Percentiles rank a stretch among this genome's conserved stretches.
These are phyloP conservation scores for Solea solea DNA, from an alignment of 2,113 vertebrate species.

Conservation along the genomic window DNA sequence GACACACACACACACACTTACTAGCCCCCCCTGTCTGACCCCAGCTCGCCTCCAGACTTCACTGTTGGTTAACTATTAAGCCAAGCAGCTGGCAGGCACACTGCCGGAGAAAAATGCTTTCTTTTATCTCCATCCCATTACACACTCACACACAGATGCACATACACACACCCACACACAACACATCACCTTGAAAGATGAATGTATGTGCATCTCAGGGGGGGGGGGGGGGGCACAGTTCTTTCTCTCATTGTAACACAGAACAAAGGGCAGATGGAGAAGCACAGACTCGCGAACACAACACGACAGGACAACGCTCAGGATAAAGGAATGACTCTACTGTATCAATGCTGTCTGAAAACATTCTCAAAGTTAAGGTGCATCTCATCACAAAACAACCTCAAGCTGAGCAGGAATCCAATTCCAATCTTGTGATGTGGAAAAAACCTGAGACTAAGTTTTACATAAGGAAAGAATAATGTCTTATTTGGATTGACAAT, in stretches of 20 bases:
- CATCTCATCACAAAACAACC: not conserved
- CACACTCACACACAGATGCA: slow-evolving; percentile 26
- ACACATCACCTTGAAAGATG: slow-evolving; percentile 63
- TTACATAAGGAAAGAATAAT: too few relatives aligned
- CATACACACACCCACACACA: slow-evolving; percentile 22
- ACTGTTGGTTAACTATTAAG: slow-evolving; percentile 82
- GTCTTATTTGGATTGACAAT: not conserved
- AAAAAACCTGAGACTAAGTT: not conserved
- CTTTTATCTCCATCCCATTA: slow-evolving; percentile 50
- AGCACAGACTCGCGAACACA: slow-evolving; percentile 18
- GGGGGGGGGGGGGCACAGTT: slow-evolving; percentile 19
- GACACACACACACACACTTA: slow-evolving; percentile 43
- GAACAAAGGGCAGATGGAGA: slow-evolving; percentile 75
- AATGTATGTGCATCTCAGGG: slow-evolving; percentile 33
- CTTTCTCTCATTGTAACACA: slow-evolving; percentile 63
- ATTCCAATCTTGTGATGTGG: too few relatives aligned
- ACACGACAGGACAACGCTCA: not conserved
- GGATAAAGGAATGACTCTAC: slow-evolving; percentile 3
- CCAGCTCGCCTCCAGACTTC: slow-evolving; percentile 64
- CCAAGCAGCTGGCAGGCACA: slow-evolving; percentile 81
- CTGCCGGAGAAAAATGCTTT: slow-evolving; percentile 68
- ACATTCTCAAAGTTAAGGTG: not conserved
- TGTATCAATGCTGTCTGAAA: slow-evolving; percentile 11
- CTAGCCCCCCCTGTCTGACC: slow-evolving; percentile 60
- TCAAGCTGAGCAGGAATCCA: not conserved